These are phyloP conservation scores for Drosophila nigricruria DNA, from an alignment of 2,888 invertebrate genomes.

Conservation along the genomic window DNA sequence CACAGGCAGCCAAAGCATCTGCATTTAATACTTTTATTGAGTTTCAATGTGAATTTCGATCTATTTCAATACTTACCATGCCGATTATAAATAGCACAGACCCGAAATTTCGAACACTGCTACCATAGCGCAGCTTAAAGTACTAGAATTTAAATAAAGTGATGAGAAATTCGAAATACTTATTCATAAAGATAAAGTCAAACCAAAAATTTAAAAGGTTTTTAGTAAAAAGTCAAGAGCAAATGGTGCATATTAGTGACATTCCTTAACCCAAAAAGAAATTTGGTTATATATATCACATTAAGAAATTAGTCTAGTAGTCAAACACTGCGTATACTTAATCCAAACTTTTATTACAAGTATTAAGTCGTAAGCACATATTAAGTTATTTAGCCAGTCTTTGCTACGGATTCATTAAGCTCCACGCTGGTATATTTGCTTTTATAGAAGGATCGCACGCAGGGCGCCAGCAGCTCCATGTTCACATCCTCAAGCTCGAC, in stretches of 20 bases:
- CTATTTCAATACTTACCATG: slow-evolving; percentile 87
- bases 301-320: slow-evolving; percentile 18
- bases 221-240: slow-evolving; percentile 3
- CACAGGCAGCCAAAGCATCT: slow-evolving; percentile 83
- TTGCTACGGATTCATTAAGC: slow-evolving; percentile 59
- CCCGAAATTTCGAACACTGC: slow-evolving; percentile 89
- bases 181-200: not conserved
- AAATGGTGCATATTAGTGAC: slow-evolving; percentile 15
- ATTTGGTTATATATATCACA: not conserved
- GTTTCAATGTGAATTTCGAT: not conserved
- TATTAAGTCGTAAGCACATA: slow-evolving; percentile 16
- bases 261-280: slow-evolving; percentile 2
- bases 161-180: not conserved
- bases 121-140: slow-evolving; percentile 90
- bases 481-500: slow-evolving; percentile 87
- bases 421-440: slow-evolving; percentile 76
- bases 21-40: slow-evolving; percentile 9
- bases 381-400: slow-evolving; percentile 35
- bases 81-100: slow-evolving; percentile 89
- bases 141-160: slow-evolving; percentile 86
- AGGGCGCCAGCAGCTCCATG: slow-evolving; percentile 88
- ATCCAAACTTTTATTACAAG: slow-evolving; percentile 49
- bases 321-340: slow-evolving; percentile 25
- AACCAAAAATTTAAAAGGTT: not conserved
- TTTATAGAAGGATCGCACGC: slow-evolving; percentile 86